phyloP scores from a whole-genome alignment of 2,113 vertebrate genomes.

The Thymallus thymallus region DNA sequence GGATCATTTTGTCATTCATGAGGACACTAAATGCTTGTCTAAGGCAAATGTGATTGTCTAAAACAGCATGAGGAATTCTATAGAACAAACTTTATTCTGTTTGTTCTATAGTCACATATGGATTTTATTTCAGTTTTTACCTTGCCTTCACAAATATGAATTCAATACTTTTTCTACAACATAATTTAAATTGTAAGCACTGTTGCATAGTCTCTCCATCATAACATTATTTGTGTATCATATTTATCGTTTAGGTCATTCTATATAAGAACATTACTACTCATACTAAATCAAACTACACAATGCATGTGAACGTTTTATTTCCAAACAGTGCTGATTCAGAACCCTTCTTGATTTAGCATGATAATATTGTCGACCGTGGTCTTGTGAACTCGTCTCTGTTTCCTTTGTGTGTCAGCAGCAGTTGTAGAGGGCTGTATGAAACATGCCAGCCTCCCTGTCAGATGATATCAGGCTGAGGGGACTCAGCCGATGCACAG shows the following conservation, averaged over 20 bases:
- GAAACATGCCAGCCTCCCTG: constrained; percentile 17
- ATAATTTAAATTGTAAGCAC: no score
- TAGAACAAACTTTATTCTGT: neutral
- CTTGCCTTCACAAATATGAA: neutral
- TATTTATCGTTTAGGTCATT: no score
- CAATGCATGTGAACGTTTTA: neutral
- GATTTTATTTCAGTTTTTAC: neutral
- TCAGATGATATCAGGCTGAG: constrained; percentile 30
- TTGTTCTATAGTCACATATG: neutral
- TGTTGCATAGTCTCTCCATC: no score
- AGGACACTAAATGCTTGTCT: no score
- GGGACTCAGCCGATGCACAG: constrained; percentile 3
- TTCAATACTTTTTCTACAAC: neutral
- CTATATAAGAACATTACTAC: no score
- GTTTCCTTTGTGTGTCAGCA: constrained; percentile 1
- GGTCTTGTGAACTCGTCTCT: neutral
- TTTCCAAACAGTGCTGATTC: neutral
- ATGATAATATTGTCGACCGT: neutral
- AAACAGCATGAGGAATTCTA: neutral
- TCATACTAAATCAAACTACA: neutral
- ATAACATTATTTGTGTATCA: no score
- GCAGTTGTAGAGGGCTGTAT: neutral
- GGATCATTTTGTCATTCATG: constrained; percentile 18
- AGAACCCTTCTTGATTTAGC: neutral
- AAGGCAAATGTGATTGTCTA: neutral